Percentiles rank a stretch among this genome's conserved stretches.
phyloP scores from a whole-genome alignment of 2,888 invertebrate genomes.

The Antheraea assamensis region DNA sequence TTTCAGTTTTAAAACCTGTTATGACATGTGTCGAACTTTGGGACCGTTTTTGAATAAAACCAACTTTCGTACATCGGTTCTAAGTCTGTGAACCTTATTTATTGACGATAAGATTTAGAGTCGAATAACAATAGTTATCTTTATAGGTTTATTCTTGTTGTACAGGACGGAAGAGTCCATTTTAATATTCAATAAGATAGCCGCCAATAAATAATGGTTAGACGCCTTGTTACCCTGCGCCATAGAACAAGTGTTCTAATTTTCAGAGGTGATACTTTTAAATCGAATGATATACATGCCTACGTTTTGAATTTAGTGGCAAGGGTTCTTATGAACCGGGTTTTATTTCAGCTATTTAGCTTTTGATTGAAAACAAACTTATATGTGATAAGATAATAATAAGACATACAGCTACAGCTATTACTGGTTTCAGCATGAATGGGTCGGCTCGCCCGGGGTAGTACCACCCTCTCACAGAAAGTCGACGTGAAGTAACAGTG shows the following conservation, averaged over 20 bases:
- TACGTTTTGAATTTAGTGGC: too few relatives aligned
- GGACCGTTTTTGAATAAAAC: constrained; percentile 31
- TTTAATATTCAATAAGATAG: constrained; percentile 67
- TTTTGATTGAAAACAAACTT: too few relatives aligned
- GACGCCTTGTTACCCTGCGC: constrained; percentile 58
- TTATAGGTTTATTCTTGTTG: constrained; percentile 1
- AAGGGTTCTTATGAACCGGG: background rate
- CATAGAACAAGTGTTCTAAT: constrained; percentile 47
- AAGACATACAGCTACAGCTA: too few relatives aligned
- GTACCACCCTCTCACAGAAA: too few relatives aligned
- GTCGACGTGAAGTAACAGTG: too few relatives aligned
- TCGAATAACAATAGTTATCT: constrained; percentile 24
- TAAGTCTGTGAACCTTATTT: constrained; percentile 19
- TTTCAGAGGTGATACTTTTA: constrained; percentile 18
- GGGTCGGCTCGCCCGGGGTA: too few relatives aligned
- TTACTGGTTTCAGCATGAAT: too few relatives aligned
- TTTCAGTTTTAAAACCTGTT: constrained; percentile 44
- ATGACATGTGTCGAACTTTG: constrained; percentile 42
- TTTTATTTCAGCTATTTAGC: too few relatives aligned
- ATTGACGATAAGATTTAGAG: constrained; percentile 30
- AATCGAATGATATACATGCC: background rate
- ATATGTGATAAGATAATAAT: too few relatives aligned
- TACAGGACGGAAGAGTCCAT: constrained; percentile 49
- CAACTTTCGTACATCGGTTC: constrained; percentile 18
- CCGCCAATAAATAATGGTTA: constrained; percentile 65